Percentiles rank a stretch among this genome's conserved stretches.
phyloP scores from a whole-genome alignment of 1,140 invertebrate species.

The Cydia fagiglandana region DNA sequence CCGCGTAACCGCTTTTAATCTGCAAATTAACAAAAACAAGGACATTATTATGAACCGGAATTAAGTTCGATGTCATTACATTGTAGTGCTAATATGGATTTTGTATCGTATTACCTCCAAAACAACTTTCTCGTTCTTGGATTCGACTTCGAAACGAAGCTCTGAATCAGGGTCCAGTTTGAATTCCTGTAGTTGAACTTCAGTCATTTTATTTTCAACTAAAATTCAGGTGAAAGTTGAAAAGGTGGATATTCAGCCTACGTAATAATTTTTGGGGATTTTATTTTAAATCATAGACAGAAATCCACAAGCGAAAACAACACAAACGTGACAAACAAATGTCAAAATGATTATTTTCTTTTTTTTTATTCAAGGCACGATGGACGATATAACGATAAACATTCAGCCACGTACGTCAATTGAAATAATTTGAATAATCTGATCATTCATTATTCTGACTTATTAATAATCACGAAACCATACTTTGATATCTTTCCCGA shows the following conservation, averaged over 20 bases:
- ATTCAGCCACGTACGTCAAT: neutral
- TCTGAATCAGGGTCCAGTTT: constrained; percentile 94
- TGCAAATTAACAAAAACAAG: constrained; percentile 66
- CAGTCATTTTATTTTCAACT: constrained; percentile 60
- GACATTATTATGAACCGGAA: constrained; percentile 1
- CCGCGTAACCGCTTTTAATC: constrained; percentile 92
- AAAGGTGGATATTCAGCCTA: neutral
- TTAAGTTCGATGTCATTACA: neutral
- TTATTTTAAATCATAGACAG: neutral
- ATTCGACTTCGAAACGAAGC: constrained; percentile 95
- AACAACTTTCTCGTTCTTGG: constrained; percentile 90
- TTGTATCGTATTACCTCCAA: constrained; percentile 83
- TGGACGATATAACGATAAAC: neutral
- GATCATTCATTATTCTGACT: no score
- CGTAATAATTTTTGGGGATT: neutral
- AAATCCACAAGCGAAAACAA: neutral
- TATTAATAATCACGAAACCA: no score
- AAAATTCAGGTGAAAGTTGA: neutral
- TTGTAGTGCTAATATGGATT: neutral
- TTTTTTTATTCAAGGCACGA: neutral
- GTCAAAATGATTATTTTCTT: no score
- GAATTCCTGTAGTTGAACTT: constrained; percentile 85
- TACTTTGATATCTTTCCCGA: no score
- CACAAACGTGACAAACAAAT: neutral
- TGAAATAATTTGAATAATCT: no score